phyloP scores from a whole-genome alignment of 2,113 vertebrate species.

The Hemicordylus capensis region DNA sequence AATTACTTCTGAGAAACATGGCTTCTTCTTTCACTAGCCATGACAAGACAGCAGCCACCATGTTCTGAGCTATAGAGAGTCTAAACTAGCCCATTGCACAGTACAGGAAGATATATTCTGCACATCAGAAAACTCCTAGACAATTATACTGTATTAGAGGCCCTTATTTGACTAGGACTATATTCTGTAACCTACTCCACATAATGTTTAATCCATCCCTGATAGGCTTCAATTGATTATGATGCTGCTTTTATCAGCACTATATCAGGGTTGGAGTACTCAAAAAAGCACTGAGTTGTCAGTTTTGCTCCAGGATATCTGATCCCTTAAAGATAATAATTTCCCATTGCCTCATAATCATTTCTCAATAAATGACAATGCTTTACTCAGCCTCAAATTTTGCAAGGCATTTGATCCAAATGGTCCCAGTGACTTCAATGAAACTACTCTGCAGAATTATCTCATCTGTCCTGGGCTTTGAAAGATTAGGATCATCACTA shows the following conservation, averaged over 20 bases:
- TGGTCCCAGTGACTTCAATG: not conserved
- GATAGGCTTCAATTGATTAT: not conserved
- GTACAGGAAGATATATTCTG: not conserved
- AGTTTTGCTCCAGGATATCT: rapidly evolving
- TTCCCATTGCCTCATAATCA: not conserved
- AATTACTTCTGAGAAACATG: not conserved
- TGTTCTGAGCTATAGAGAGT: not conserved
- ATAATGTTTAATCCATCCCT: not conserved
- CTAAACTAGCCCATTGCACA: not conserved
- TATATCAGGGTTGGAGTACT: not conserved
- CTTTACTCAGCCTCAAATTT: not conserved
- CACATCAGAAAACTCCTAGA: not conserved
- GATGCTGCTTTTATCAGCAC: not conserved
- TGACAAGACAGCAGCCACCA: not conserved
- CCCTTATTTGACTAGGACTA: not conserved
- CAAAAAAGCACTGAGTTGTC: not conserved
- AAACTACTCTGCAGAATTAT: not conserved
- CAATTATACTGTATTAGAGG: not conserved
- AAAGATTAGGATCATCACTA: not conserved
- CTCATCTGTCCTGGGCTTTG: not conserved
- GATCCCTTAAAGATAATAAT: not conserved
- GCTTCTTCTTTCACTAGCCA: not conserved
- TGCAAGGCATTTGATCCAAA: not conserved
- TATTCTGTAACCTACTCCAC: not conserved
- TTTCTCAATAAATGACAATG: not conserved